Conservation (phyloP, 1,140 invertebrate genomes). For the Scaptomyza hsui region DNA sequence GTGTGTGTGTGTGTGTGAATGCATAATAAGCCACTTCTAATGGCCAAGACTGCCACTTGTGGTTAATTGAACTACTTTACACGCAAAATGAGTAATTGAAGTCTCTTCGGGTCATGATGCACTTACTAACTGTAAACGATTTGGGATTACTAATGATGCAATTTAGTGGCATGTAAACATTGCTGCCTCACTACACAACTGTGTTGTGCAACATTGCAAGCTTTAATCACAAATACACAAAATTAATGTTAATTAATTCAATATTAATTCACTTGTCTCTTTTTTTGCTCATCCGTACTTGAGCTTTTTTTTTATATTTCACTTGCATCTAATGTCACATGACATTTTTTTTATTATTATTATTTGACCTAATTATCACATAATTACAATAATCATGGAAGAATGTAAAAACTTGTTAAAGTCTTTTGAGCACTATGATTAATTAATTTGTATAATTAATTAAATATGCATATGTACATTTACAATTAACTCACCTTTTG, state of each 20-base stretch:
- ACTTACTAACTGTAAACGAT: conserved; percentile 7
- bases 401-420: neutral
- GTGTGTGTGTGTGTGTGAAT: conserved; percentile 45
- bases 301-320: too few relatives aligned
- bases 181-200: neutral
- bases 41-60: conserved; percentile 20
- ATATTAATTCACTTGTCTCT: too few relatives aligned
- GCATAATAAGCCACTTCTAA: conserved; percentile 64
- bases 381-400: too few relatives aligned
- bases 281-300: too few relatives aligned
- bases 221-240: too few relatives aligned
- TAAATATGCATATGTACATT: neutral
- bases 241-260: too few relatives aligned
- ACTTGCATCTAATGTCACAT: too few relatives aligned
- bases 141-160: conserved; percentile 33
- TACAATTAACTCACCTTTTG: conserved; percentile 24
- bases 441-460: neutral
- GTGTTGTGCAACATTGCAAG: too few relatives aligned
- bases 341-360: too few relatives aligned
- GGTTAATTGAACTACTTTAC: conserved; percentile 60
- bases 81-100: conserved; percentile 25
- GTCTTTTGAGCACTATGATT: neutral
- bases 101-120: neutral
- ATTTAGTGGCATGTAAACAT: conserved; percentile 11
- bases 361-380: too few relatives aligned